Evolutionary conservation across 2,113 vertebrate genomes (phyloP), one percentile per base, ranked within the genome.

Genomic region (Australoheros scitulus): DNA sequence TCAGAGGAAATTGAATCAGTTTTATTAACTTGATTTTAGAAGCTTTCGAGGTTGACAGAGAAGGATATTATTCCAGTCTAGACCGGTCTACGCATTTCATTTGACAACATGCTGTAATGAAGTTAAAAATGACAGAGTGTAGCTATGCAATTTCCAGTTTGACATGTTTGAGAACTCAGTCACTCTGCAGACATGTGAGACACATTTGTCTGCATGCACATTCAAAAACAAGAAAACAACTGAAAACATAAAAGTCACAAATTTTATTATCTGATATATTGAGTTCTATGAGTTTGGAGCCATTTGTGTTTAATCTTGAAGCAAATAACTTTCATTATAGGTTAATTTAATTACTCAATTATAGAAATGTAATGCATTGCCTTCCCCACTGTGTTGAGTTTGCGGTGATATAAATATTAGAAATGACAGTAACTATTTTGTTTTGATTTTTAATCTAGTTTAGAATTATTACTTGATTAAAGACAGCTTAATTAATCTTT

Each of bases 1-100:
- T 82, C 75, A 87, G 77, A 91, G 92, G 92, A 94, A 94, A 94
- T 95, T 91, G 64, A 91, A 95, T 94, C 89, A 93, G 89, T 84
- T 78, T 24, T 78, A 92, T 90, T 94, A 92, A 93, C 92, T 87
- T 29, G 88, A 94, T 94, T 92, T 83, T 29, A 72, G 78, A n/a
- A 78, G 76, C 79, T 88, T 89, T 90, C 26, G 56, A 85, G 88
- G 86, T 84, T 89, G 87, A 93, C 89, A 92, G 90, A 92, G 89
- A 80, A 59, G 68, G 90, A 92, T 90, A 89, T 91, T 95, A 92
- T 94, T 82, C 90, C 79, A 70, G 65, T 84, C 79, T 75, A 63
- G 3, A 70, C 85, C 84, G 74, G 83, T 82, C 79, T 79, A 57
- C 75, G 70, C 79, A 88, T 88, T 88, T 93, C 77, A 91, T 92